These are phyloP conservation scores for Brevimyrus niger DNA, from an alignment of 2,113 vertebrate species.

Conservation along the genomic window DNA sequence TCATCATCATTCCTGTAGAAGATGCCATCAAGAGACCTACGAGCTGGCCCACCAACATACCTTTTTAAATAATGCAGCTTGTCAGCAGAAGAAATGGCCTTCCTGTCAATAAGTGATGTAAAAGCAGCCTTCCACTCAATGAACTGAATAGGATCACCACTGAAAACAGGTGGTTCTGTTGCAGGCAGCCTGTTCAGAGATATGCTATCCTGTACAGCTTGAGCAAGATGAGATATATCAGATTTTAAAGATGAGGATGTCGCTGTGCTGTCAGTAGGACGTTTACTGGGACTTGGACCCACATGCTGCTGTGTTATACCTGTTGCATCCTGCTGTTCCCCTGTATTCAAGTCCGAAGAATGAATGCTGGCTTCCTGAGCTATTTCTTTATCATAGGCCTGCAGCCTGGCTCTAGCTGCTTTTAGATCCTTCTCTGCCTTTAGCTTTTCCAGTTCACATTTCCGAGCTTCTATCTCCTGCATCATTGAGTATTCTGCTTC, in stretches of 20 bases:
- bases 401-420: neutral
- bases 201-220: no score
- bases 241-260: neutral
- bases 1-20: no score
- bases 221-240: neutral
- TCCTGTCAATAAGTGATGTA: no score
- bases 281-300: neutral
- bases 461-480: neutral
- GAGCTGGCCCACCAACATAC: no score
- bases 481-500: neutral
- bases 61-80: no score
- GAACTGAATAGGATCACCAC: no score
- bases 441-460: neutral
- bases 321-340: neutral
- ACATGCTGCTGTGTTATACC: neutral
- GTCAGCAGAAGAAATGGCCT: no score
- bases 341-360: conserved; percentile 1
- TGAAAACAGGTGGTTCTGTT: no score
- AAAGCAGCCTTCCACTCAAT: no score
- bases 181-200: no score
- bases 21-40: no score
- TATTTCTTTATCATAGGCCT: neutral
- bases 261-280: neutral
- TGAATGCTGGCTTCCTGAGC: conserved; percentile 16
- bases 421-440: neutral